Evolutionary conservation across 2,888 invertebrate genomes (phyloP), one percentile per base, ranked within the genome.

Genomic region (Drosophila rubida): DNA sequence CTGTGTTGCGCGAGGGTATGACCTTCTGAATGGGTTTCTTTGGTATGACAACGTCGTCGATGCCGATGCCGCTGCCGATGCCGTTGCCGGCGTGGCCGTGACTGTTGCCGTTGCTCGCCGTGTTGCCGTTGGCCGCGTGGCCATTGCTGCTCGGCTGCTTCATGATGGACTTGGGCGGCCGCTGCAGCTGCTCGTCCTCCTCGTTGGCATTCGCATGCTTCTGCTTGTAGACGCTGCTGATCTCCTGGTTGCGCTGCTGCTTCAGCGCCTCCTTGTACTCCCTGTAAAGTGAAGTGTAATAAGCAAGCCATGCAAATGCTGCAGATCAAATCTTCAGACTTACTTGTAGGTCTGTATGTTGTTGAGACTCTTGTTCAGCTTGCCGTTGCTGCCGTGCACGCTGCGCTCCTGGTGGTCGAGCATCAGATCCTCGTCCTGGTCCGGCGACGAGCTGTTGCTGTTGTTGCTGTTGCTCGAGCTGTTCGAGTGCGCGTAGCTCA

Each of bases 261-360:
- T 96, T 95, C 90, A 97, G 92, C 63, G 97, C 97, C 94, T 97
- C 97, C 93, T 97, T 97, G 93, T 97, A 97, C 93, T 97, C 97
- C 92, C 96, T 90, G 49, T 94, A 93, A 5, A 93, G 5, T 1
- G 2, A n/a, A n/a, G n/a, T n/a, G n/a, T n/a, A n/a, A n/a, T 16
- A 7, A 32, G 2, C 6, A 6, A 1, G 7, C 1, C 1, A 39
- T 19, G 16, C 1, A 16, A 25, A 32, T n/a, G 5, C n/a, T 9
- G 0, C 4, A 5, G 32, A 25, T 19, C 7, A 22, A 32, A 22
- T 2, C 19, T 19, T 19, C 19, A 32, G 0, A 30, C 6, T 37
- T 39, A 90, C 90, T 90, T 91, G 81, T 92, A 92, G 35, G 92
- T 92, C 84, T 92, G 92, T 69, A 92, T 89, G 70, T 90, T 92